Evolutionary conservation across 1,140 invertebrate genomes (phyloP), one percentile per base, ranked within the genome.

Genomic region (Solenopsis invicta): DNA sequence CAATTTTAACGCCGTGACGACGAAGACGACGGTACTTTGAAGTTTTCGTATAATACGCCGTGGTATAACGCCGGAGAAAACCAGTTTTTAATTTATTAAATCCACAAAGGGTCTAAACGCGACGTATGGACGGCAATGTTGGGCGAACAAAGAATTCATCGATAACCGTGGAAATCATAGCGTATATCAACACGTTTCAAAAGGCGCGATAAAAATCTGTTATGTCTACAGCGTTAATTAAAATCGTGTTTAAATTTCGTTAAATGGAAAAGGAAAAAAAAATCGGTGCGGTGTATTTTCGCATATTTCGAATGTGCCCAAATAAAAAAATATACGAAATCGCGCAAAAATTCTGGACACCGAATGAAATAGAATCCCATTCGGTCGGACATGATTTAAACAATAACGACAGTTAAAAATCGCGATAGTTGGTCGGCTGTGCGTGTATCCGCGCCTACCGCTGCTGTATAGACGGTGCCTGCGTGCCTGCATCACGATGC

Each of bases 31-130:
- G 74, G 45, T 45, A 52, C 82, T 85, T 85, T 78, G 59, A 64
- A 76, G 34, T 77, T 66, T 29, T n/a, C 48, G 5, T 54, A 29
- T 50, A 76, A 62, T 54, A 37, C 56, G 29, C 56, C 13, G 34
- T 37, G 8, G 10, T 37, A n/a, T 12, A 75, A 75, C 52, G 45
- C 18, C n/a, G 29, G 29, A 24, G 50, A 52, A 45, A 64, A 66
- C 2, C 34, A 56, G 82, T 52, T 77, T 85, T 78, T 85, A 76
- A 78, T 85, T 85, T 85, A 56, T 85, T 85, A 85, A 78, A 77
- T 66, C 62, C 21, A 77, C 82, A 78, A 66, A 78, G 61, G 12
- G 4, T 24, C n/a, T 10, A 16, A 21, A 18, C 41, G 18, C 21
- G 56, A 64, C 45, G 61, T 78, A 66, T 75, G 37, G 24, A 34